Evolutionary conservation across 2,797 vertebrate species (phyloP).

Genomic region (Premnoplex brunnescens): DNA sequence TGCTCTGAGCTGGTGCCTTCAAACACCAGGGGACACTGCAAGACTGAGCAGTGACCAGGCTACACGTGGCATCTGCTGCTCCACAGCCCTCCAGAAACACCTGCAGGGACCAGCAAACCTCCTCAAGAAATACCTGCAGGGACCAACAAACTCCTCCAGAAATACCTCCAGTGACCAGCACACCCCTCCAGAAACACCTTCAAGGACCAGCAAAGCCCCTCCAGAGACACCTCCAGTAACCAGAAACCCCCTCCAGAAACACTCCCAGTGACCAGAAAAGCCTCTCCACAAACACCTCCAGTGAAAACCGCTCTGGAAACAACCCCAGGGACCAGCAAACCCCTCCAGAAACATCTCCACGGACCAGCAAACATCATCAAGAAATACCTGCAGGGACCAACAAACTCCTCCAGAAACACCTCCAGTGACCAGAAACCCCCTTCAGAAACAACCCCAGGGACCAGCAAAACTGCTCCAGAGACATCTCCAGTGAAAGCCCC

Average conservation of each 20-base stretch:
- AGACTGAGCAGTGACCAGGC: background rate
- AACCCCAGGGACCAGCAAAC: background rate
- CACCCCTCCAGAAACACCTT: background rate
- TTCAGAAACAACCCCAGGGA: too few relatives aligned
- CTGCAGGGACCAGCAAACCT: background rate
- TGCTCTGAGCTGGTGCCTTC: background rate
- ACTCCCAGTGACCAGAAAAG: background rate
- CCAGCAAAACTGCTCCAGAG: too few relatives aligned
- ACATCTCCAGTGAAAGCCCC: background rate
- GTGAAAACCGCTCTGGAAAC: background rate
- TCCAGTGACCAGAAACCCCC: too few relatives aligned
- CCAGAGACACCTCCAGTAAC: too few relatives aligned
- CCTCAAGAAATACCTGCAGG: too few relatives aligned
- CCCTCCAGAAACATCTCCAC: background rate
- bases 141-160: background rate
- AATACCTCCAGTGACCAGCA: background rate
- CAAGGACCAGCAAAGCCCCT: too few relatives aligned
- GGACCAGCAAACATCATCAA: background rate
- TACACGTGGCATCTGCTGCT: background rate
- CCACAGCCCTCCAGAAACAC: background rate
- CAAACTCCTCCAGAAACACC: background rate
- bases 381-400: too few relatives aligned
- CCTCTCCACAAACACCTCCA: background rate
- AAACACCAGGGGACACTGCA: slow-evolving; percentile 12
- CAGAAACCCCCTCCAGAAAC: background rate